phyloP scores from a whole-genome alignment of 2,113 vertebrate species.

The Pungitius pungitius region DNA sequence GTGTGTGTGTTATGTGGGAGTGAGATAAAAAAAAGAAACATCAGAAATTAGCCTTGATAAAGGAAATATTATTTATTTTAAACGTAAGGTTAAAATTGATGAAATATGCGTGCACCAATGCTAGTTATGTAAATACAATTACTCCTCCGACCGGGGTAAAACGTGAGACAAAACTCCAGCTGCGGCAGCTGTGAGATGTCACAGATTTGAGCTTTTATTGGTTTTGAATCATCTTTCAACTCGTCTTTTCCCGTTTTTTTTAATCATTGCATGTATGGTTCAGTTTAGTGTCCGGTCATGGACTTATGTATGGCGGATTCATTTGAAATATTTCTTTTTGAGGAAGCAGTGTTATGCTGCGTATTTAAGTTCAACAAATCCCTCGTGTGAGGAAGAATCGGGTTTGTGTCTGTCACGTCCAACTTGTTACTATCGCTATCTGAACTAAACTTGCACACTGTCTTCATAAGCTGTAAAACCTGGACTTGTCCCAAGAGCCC shows the following conservation, averaged over 20 bases:
- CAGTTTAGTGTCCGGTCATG: conserved; percentile 37
- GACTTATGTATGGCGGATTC: conserved; percentile 5
- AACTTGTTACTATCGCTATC: conserved; percentile 25
- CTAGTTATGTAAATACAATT: conserved; percentile 7
- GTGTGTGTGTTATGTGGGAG: conserved; percentile 11
- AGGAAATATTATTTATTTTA: conserved; percentile 2
- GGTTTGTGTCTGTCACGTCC: conserved; percentile 24
- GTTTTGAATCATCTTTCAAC: conserved; percentile 6
- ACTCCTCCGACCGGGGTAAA: not conserved
- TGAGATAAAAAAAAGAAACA: not conserved
- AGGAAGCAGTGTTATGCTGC: not conserved
- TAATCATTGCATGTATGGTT: conserved; percentile 20
- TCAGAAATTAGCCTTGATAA: not conserved
- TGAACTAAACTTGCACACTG: conserved; percentile 6
- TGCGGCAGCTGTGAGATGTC: conserved; percentile 31
- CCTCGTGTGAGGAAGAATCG: conserved; percentile 23
- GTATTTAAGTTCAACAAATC: conserved; percentile 37
- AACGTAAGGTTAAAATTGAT: not conserved
- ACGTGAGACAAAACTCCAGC: conserved; percentile 10
- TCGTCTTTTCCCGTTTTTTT: conserved; percentile 9
- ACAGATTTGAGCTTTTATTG: conserved; percentile 6
- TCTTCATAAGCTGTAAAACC: conserved; percentile 26
- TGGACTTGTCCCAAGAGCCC: conserved; percentile 9
- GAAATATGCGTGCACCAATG: not conserved
- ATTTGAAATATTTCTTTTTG: conserved; percentile 24